phyloP scores from a whole-genome alignment of 2,113 vertebrate genomes.

The Odobenus rosmarus region DNA sequence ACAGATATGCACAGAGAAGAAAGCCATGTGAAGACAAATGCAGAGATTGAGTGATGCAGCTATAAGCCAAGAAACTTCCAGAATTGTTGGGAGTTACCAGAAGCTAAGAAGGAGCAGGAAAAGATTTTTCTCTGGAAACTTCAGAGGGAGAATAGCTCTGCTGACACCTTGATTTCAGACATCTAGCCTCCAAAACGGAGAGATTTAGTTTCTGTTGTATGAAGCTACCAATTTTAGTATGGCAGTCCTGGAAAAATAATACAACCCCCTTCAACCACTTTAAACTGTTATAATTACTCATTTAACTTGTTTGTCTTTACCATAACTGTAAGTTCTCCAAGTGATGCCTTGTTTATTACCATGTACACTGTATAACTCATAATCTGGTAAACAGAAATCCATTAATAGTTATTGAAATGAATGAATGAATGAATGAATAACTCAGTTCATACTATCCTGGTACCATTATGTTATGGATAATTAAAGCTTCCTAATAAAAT shows the following conservation, averaged over 20 bases:
- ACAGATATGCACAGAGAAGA: neutral
- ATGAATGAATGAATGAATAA: neutral
- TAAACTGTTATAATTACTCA: neutral
- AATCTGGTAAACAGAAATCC: neutral
- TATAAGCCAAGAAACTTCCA: neutral
- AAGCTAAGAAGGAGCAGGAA: neutral
- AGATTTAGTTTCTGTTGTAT: neutral
- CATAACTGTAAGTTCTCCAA: neutral
- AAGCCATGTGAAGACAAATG: neutral
- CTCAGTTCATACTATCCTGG: neutral
- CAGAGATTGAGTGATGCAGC: neutral
- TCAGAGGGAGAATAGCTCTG: neutral
- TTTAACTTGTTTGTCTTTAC: neutral
- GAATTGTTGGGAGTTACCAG: neutral
- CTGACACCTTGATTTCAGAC: neutral
- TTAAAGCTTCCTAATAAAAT: neutral
- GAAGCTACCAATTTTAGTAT: neutral
- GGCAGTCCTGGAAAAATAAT: neutral
- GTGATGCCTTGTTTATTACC: neutral
- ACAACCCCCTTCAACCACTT: neutral
- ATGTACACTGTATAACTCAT: neutral
- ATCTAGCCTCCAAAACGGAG: neutral
- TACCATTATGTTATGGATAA: neutral
- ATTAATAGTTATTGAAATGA: neutral
- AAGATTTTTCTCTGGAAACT: neutral